Evolutionary conservation across 2,113 vertebrate genomes (phyloP), one percentile per base, ranked within the genome.

Genomic region (Hepsetus odoe): DNA sequence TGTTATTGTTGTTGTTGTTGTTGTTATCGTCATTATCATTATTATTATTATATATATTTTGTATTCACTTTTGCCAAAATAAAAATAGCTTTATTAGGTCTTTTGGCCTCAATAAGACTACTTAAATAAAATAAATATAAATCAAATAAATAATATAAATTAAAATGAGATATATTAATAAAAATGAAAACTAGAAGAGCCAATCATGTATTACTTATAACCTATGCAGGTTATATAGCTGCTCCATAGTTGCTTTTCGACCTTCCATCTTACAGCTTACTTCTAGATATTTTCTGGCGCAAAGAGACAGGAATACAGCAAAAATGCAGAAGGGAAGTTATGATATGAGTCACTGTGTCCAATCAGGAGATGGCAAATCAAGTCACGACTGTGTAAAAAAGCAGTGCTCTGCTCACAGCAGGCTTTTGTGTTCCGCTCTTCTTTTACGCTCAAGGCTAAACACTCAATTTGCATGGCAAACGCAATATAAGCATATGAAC

Each of bases 361-460:
- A 75, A 71, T 79, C 65, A 74, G 53, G 66, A 80, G 55, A 51
- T 14, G 30, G 49, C 26, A 14, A 35, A 58, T 30, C 53, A 33
- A 74, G 76, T 74, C 65, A 70, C 72, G 65, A 70, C 66, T 20
- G 44, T 28, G 33, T 62, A 66, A 62, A 74, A 77, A 71, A 38
- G 20, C 51, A 77, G 51, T 8, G 38, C 9, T 77, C 55, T 73
- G 30, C 58, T 66, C 77, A 40, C 77, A 56, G 70, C 49, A 32
- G 70, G 70, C 70, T 66, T 79, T 79, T 80, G 77, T 73, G 38
- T 5, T 4, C 61, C 0, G 49, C 70, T 80, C 49, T 38, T 80
- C 35, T 66, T 26, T 9, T 51, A 33, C 55, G 70, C 77, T 80
- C 70, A 80, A 73, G 77, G 77, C 70, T 66, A 80, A 80, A 72